Evolutionary conservation across 2,888 invertebrate genomes (phyloP).

Genomic region (Abscondita cerata): DNA sequence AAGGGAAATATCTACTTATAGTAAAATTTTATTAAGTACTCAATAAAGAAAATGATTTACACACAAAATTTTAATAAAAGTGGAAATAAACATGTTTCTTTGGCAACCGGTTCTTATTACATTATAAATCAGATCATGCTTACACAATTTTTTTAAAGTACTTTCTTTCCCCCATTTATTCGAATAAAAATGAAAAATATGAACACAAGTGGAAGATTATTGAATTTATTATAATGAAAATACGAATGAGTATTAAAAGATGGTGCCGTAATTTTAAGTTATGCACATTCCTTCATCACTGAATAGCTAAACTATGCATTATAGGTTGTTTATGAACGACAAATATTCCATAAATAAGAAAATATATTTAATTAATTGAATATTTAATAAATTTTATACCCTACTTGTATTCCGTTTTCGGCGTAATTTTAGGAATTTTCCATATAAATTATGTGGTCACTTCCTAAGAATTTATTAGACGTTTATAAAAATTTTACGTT

Average conservation of each 20-base stretch:
- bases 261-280: neutral
- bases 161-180: neutral
- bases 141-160: no score
- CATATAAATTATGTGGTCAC: conserved; percentile 9
- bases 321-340: neutral
- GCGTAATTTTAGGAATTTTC: conserved; percentile 7
- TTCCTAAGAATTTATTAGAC: conserved; percentile 14
- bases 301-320: neutral
- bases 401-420: neutral
- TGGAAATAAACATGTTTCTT: no score
- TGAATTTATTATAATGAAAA: neutral
- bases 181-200: conserved; percentile 3
- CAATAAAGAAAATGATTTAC: no score
- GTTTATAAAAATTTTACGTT: conserved; percentile 3
- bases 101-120: no score
- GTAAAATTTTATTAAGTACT: no score
- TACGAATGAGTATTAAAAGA: neutral
- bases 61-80: no score
- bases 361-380: conserved; percentile 2
- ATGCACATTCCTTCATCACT: neutral
- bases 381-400: conserved; percentile 8
- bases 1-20: no score
- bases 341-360: neutral
- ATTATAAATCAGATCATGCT: no score
- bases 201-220: conserved; percentile 10